Conservation (phyloP, 2,888 invertebrate genomes). For the Neoaliturus tenellus region DNA sequence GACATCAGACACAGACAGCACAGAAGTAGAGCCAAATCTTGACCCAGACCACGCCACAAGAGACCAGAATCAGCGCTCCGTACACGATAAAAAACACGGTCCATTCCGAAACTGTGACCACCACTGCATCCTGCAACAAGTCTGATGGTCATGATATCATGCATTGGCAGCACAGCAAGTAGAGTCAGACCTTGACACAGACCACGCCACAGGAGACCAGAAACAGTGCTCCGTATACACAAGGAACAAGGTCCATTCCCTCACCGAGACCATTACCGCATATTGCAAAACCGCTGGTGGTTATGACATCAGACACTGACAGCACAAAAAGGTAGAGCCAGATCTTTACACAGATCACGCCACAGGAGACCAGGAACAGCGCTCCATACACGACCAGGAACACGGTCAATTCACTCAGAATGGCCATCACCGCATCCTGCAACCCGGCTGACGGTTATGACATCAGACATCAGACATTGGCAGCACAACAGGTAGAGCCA, state of each 20-base stretch:
- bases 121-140: conserved; percentile 2
- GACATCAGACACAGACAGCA: conserved; percentile 14
- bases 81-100: conserved; percentile 15
- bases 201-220: conserved; percentile 31
- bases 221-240: conserved; percentile 45
- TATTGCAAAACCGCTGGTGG: neutral
- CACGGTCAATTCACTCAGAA: conserved; percentile 19
- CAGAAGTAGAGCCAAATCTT: conserved; percentile 29
- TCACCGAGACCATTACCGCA: conserved; percentile 38
- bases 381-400: conserved; percentile 10
- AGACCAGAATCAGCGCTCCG: conserved; percentile 2
- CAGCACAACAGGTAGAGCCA: conserved; percentile 1
- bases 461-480: too few relatives aligned
- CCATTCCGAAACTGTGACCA: conserved; percentile 31
- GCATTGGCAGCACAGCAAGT: too few relatives aligned
- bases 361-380: conserved; percentile 29
- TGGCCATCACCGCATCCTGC: conserved; percentile 39
- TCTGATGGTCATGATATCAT: too few relatives aligned
- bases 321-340: conserved; percentile 37
- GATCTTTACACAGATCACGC: conserved; percentile 20
- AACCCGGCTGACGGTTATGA: too few relatives aligned
- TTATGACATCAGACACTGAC: too few relatives aligned
- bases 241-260: conserved; percentile 41
- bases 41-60: conserved; percentile 23
- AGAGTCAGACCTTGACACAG: conserved; percentile 19